A percentile compares a stretch with the other conserved stretches of the same genome.
phyloP scores from a whole-genome alignment of 2,113 vertebrate genomes.

The Ursus arctos region DNA sequence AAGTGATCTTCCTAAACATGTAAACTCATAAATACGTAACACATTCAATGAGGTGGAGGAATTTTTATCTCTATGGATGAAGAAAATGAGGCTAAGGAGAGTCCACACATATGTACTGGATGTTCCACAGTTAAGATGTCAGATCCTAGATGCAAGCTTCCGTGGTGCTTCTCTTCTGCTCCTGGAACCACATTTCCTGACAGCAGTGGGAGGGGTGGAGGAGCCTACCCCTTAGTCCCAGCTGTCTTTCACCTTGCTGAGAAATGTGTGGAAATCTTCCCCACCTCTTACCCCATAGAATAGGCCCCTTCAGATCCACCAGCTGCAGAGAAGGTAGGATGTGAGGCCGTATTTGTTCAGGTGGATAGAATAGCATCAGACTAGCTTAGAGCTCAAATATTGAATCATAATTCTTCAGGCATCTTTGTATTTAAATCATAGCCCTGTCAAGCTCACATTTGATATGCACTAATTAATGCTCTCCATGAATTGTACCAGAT shows the following conservation, averaged over 20 bases:
- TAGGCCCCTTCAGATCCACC: slow-evolving; percentile 68
- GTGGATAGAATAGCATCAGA: slow-evolving; percentile 83
- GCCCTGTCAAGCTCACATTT: slow-evolving; percentile 85
- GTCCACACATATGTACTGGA: background rate
- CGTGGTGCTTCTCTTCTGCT: background rate
- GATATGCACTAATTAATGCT: slow-evolving; percentile 88
- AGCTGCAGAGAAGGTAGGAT: slow-evolving; percentile 71
- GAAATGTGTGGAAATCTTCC: slow-evolving; percentile 38
- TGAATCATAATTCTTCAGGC: slow-evolving; percentile 87
- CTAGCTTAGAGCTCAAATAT: slow-evolving; percentile 85
- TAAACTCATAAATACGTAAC: background rate
- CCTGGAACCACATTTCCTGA: background rate
- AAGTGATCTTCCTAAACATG: background rate
- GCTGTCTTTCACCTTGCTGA: slow-evolving; percentile 76
- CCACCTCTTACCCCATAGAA: background rate
- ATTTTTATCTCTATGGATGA: background rate
- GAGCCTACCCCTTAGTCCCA: background rate
- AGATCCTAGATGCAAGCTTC: background rate
- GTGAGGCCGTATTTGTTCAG: slow-evolving; percentile 58
- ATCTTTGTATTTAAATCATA: slow-evolving; percentile 88
- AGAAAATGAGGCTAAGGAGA: background rate
- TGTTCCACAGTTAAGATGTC: background rate
- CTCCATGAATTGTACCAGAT: slow-evolving; percentile 78
- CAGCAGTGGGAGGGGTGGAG: background rate
- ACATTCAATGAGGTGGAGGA: background rate